phyloP scores from a whole-genome alignment of 2,888 invertebrate genomes.

The Drosophila vallismaia region DNA sequence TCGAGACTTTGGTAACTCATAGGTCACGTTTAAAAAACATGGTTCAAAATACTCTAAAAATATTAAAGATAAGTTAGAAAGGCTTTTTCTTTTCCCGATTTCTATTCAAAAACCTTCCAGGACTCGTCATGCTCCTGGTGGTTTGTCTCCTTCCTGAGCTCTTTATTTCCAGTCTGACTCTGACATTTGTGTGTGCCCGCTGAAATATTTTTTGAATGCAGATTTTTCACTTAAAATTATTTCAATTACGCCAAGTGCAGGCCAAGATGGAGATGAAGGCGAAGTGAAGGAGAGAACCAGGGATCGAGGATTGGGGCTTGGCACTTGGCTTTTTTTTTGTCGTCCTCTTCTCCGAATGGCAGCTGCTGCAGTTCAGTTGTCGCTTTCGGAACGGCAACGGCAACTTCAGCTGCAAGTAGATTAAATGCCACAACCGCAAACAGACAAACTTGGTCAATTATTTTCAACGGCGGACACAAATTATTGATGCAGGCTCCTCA shows the following conservation, averaged over 20 bases:
- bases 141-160: constrained; percentile 21
- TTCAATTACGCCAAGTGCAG: constrained; percentile 75
- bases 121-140: constrained; percentile 11
- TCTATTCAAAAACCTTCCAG: background rate
- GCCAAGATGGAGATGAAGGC: constrained; percentile 49
- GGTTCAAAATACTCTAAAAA: background rate
- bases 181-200: constrained; percentile 55
- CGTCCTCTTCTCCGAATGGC: constrained; percentile 42
- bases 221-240: constrained; percentile 79
- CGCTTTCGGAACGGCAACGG: constrained; percentile 19
- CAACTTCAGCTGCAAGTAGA: constrained; percentile 66
- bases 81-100: background rate
- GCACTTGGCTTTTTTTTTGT: constrained; percentile 40
- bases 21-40: too few species aligned
- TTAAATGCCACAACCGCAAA: constrained; percentile 77
- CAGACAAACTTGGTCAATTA: constrained; percentile 81
- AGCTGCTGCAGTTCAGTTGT: constrained; percentile 54
- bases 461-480: constrained; percentile 80
- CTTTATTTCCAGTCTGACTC: constrained; percentile 19
- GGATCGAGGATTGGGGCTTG: constrained; percentile 22
- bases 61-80: background rate
- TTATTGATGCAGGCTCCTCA: constrained; percentile 70
- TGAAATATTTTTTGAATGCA: constrained; percentile 77
- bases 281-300: background rate
- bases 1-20: background rate